phyloP scores from a whole-genome alignment of 2,113 vertebrate genomes.

The Callospermophilus lateralis region DNA sequence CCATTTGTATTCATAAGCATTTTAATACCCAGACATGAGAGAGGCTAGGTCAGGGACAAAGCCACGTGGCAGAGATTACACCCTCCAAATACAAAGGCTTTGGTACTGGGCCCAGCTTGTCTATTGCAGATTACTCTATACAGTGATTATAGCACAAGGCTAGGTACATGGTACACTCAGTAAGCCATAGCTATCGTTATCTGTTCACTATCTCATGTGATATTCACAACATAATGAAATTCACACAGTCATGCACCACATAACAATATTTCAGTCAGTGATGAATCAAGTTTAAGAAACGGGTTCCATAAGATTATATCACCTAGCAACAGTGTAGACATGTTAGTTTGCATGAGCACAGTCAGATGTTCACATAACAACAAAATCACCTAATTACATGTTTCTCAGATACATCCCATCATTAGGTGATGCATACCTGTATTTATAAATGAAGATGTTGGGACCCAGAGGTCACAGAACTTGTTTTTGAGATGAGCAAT shows the following conservation, averaged over 20 bases:
- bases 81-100: not conserved
- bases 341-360: not conserved
- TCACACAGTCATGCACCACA: not conserved
- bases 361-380: not conserved
- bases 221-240: not conserved
- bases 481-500: not conserved
- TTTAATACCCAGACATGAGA: not conserved
- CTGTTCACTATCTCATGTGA: not conserved
- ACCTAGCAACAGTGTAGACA: not conserved
- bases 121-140: not conserved
- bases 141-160: fast-evolving
- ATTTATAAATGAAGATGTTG: not conserved
- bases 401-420: not conserved
- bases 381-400: not conserved
- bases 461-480: not conserved
- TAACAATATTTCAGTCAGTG: not conserved
- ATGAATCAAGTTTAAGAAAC: too few species aligned
- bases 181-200: not conserved
- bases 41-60: not conserved
- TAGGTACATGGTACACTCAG: not conserved
- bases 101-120: not conserved
- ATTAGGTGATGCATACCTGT: not conserved
- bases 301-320: not conserved
- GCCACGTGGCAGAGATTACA: not conserved
- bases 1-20: not conserved